phyloP scores from a whole-genome alignment of 2,797 vertebrate genomes.

The Esox lucius region DNA sequence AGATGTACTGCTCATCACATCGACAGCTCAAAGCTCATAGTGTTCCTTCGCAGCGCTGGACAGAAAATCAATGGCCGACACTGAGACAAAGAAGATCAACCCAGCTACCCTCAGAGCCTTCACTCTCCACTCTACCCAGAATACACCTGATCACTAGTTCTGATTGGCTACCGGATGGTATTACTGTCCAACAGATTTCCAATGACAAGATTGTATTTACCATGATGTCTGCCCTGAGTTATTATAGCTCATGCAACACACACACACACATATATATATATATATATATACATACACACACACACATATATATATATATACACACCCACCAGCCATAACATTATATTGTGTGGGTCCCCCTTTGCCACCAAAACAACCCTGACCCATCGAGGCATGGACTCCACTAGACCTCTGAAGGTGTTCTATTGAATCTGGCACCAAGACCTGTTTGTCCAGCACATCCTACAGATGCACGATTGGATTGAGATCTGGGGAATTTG shows the following conservation, averaged over 20 bases:
- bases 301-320: neutral
- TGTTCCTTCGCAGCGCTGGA: neutral
- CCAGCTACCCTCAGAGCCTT: neutral
- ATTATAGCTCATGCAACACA: neutral
- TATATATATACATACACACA: neutral
- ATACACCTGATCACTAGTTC: neutral
- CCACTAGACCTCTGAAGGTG: too few species aligned
- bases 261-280: constrained; percentile 2
- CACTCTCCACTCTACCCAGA: neutral
- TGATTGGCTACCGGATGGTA: neutral
- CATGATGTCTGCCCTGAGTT: too few species aligned
- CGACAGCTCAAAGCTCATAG: neutral
- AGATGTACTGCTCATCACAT: neutral
- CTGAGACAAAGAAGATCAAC: neutral
- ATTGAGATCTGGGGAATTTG: too few species aligned
- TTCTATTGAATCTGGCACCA: too few species aligned
- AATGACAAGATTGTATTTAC: neutral
- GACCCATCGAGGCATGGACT: too few species aligned
- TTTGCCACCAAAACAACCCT: too few species aligned
- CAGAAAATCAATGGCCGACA: neutral
- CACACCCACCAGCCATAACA: too few species aligned
- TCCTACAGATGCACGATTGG: too few species aligned
- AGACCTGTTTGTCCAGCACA: too few species aligned
- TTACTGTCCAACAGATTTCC: neutral
- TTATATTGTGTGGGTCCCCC: too few species aligned